Base-by-base conservation (phyloP, 2,888 invertebrate genomes). In the Pachycephus smyrnensis region DNA sequence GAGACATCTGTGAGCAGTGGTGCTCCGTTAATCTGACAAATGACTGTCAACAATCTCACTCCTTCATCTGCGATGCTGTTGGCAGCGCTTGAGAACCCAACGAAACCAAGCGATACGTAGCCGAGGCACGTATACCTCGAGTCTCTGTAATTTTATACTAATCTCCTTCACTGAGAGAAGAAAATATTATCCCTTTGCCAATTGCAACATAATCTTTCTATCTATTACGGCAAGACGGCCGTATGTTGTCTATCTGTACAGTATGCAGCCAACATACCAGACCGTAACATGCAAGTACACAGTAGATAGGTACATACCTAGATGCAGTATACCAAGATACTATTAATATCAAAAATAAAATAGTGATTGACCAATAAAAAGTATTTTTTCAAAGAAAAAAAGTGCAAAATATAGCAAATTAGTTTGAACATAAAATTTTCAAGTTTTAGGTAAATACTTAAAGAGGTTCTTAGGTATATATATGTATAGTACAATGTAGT, bases 181-280 rank as follows among this genome's bases (percentile, higher is more conserved):
- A 88, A 86, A 88, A 87, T 85, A 84, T 88, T 86, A 88, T 88
- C 85, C 79, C 81, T 84, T 84, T 83, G 87, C 87, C 90, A 87
- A 89, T 90, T 88, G 88, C 86, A 85, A 88, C 84, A 87, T 88
- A 88, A 90, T 90, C 88, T 88, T 85, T 88, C 90, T 88, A 87
- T 88, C 88, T 88, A 90, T 89, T 88, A 87, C 84, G 76, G 80
- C 74, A 71, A 33, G 71, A 71, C 71, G 31, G 32, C 71, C 32
- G 71, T 55, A 55, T 55, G 55, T 55, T 55, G 55, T 55, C 55
- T 55, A 55, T 55, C 55, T 23, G 2, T 55, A 6, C 55, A 55
- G 55, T 55, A 55, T 55, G 55, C 55, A 55, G 55, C 23, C 23
- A 55, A 55, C 55, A 55, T 55, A 23, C 55, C 55, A 23, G 55